Evolutionary conservation across 2,797 vertebrate genomes (phyloP).

Genomic region (Margarornis squamiger): DNA sequence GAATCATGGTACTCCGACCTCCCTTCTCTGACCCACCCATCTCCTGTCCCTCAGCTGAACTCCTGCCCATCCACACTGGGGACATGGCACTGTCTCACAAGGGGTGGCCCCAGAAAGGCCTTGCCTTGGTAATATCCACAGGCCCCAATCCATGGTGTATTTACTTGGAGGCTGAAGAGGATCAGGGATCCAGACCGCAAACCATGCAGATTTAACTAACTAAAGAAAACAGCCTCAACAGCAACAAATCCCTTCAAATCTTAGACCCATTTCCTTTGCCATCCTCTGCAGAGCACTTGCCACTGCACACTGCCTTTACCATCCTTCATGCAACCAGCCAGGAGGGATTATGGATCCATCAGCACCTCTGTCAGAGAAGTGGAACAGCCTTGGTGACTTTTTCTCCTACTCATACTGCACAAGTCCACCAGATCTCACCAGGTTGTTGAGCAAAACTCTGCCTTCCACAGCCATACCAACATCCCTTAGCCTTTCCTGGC

Average conservation of each 20-base stretch:
- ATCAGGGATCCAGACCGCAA: background rate
- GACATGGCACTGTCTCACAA: background rate
- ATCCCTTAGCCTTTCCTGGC: background rate
- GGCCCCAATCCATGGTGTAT: background rate
- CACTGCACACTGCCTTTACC: background rate
- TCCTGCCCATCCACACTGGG: background rate
- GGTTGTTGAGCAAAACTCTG: background rate
- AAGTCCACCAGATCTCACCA: background rate
- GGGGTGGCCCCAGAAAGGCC: background rate
- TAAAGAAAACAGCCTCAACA: background rate
- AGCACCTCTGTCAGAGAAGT: accelerated
- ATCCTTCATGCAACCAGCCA: background rate
- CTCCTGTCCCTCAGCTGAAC: background rate
- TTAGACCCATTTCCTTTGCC: background rate
- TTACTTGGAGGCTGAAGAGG: accelerated
- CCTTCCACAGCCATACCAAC: background rate
- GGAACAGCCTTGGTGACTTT: background rate
- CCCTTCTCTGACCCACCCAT: background rate
- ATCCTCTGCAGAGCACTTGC: background rate
- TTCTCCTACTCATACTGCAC: background rate
- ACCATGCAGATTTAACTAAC: background rate
- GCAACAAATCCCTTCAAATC: background rate
- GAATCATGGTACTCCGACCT: background rate
- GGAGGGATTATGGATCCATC: background rate
- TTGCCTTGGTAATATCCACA: background rate